Percentiles rank a stretch among this genome's conserved stretches.
Evolutionary conservation across 2,888 invertebrate genomes (phyloP).

Genomic region (Oscheius onirici): DNA sequence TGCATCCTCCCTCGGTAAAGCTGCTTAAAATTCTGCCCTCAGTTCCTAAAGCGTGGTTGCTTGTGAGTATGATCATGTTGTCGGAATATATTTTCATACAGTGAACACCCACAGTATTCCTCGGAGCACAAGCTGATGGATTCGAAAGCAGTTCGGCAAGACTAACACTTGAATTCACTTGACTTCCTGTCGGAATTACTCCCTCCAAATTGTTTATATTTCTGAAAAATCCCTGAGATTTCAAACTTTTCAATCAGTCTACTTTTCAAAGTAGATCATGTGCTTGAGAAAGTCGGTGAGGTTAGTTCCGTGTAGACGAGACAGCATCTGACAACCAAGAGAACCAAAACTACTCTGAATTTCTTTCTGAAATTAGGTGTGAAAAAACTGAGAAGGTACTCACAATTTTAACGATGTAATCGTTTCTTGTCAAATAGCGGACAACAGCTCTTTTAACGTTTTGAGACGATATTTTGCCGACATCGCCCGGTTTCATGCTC

Average conservation of each 20-base stretch:
- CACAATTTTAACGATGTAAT: background rate
- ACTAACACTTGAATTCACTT: background rate
- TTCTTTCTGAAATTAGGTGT: conserved; percentile 1
- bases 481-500: background rate
- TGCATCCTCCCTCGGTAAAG: no score
- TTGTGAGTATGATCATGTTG: no score
- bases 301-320: background rate
- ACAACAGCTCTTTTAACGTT: background rate
- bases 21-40: no score
- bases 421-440: background rate
- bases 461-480: background rate
- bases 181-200: conserved; percentile 1
- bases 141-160: background rate
- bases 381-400: background rate
- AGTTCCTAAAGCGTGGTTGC: no score
- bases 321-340: background rate
- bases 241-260: background rate
- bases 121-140: background rate
- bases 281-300: background rate
- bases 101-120: background rate
- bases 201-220: background rate
- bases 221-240: background rate
- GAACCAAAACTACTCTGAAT: background rate
- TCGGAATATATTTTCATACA: no score
- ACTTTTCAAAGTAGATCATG: conserved; percentile 17